Evolutionary conservation across 1,140 invertebrate genomes (phyloP).

Genomic region (Amphibalanus amphitrite): DNA sequence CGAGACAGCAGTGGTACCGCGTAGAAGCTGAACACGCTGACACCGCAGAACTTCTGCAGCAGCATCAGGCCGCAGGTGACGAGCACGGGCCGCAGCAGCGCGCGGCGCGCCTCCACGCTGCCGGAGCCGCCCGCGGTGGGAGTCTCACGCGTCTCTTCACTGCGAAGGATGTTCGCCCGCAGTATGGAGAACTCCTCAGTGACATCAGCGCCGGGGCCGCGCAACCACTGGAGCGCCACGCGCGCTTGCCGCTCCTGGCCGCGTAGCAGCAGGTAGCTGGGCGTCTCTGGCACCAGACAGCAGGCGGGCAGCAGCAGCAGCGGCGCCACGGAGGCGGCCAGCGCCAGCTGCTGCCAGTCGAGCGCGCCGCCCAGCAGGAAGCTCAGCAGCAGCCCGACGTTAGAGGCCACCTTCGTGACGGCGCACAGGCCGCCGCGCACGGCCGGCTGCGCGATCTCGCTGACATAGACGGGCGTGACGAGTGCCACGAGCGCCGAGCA

Average conservation of each 20-base stretch:
- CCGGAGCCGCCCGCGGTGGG: constrained; percentile 6
- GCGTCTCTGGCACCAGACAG: constrained; percentile 53
- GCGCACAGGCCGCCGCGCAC: constrained; percentile 68
- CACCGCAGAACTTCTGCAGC: constrained; percentile 64
- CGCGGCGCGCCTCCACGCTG: constrained; percentile 21
- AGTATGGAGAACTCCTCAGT: constrained; percentile 43
- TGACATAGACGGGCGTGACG: constrained; percentile 69
- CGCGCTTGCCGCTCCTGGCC: constrained; percentile 57
- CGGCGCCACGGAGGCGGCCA: constrained; percentile 52
- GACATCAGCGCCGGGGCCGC: constrained; percentile 52
- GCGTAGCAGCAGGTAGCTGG: constrained; percentile 54
- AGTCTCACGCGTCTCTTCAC: constrained; percentile 18
- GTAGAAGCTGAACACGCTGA: constrained; percentile 65
- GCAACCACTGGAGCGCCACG: constrained; percentile 50
- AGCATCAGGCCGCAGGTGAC: constrained; percentile 69
- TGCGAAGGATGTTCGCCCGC: constrained; percentile 39
- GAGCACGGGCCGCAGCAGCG: constrained; percentile 39
- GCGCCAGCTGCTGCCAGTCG: constrained; percentile 59
- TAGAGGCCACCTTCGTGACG: constrained; percentile 63
- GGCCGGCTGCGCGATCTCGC: constrained; percentile 69
- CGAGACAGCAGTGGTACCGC: constrained; percentile 57
- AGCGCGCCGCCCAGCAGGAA: constrained; percentile 61
- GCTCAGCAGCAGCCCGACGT: constrained; percentile 60
- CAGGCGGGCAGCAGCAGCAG: constrained; percentile 24
- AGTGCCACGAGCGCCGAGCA: constrained; percentile 59